phyloP scores from a whole-genome alignment of 2,113 vertebrate genomes.

The Ameiurus melas region DNA sequence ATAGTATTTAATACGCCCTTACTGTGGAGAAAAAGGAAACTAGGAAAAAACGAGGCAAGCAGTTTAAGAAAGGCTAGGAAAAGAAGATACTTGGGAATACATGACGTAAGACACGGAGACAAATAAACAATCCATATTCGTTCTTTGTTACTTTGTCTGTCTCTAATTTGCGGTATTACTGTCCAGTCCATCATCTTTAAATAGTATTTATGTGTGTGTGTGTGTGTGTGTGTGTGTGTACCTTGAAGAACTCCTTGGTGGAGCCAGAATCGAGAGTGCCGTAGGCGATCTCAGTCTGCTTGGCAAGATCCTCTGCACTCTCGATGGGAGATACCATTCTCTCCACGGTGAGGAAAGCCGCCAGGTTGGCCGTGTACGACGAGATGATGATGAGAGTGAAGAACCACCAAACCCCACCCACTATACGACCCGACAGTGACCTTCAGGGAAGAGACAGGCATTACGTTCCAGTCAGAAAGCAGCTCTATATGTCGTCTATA shows the following conservation, averaged over 20 bases:
- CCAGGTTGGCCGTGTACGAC: slow-evolving; percentile 97
- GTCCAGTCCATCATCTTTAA: too few species aligned
- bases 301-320: slow-evolving; percentile 97
- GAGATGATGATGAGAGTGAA: slow-evolving; percentile 99
- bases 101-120: neutral
- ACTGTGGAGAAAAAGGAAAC: too few species aligned
- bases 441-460: slow-evolving; percentile 65
- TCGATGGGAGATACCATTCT: slow-evolving; percentile 99
- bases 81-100: neutral
- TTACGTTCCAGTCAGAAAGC: slow-evolving; percentile 1
- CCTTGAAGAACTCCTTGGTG: slow-evolving; percentile 99
- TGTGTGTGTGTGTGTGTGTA: slow-evolving; percentile 53
- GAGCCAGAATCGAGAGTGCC: slow-evolving; percentile 97
- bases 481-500: neutral
- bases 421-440: slow-evolving; percentile 97
- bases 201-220: neutral
- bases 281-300: slow-evolving; percentile 98
- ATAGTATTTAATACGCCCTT: neutral
- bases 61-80: neutral
- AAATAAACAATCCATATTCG: neutral
- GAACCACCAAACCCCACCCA: slow-evolving; percentile 99
- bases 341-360: slow-evolving; percentile 98
- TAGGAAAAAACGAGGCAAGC: too few species aligned
- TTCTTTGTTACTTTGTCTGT: neutral
- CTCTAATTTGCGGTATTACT: too few species aligned